Conservation (phyloP, 1,140 invertebrate species). For the Xylocopa sonorina region DNA sequence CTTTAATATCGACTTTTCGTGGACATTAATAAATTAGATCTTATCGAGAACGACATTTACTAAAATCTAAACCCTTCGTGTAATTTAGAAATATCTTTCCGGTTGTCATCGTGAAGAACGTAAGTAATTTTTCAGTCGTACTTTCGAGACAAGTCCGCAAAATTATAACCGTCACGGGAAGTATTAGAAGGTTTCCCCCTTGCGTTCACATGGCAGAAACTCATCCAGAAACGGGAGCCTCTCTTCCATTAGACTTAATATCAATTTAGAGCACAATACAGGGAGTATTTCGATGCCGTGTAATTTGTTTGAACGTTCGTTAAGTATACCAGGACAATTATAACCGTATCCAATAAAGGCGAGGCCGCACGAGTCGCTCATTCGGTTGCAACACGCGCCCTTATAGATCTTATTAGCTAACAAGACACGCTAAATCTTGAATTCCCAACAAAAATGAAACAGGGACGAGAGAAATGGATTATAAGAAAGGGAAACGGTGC, state of each 20-base stretch:
- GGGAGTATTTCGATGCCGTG: constrained; percentile 48
- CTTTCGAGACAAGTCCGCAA: background rate
- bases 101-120: background rate
- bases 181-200: background rate
- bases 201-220: constrained; percentile 31
- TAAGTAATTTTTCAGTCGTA: constrained; percentile 1
- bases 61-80: no score
- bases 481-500: background rate
- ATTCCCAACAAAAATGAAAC: background rate
- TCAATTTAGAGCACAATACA: constrained; percentile 48
- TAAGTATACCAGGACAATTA: constrained; percentile 55
- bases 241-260: constrained; percentile 36
- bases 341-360: constrained; percentile 55
- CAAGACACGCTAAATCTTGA: constrained; percentile 37
- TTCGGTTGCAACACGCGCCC: constrained; percentile 32
- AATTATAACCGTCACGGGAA: constrained; percentile 28
- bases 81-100: background rate
- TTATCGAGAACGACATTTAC: no score
- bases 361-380: constrained; percentile 41
- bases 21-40: background rate
- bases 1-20: no score
- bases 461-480: background rate
- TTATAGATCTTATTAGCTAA: constrained; percentile 70
- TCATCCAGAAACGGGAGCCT: constrained; percentile 18
- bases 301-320: constrained; percentile 47